phyloP scores from a whole-genome alignment of 2,888 invertebrate genomes.

The Acanthopleura granulata region DNA sequence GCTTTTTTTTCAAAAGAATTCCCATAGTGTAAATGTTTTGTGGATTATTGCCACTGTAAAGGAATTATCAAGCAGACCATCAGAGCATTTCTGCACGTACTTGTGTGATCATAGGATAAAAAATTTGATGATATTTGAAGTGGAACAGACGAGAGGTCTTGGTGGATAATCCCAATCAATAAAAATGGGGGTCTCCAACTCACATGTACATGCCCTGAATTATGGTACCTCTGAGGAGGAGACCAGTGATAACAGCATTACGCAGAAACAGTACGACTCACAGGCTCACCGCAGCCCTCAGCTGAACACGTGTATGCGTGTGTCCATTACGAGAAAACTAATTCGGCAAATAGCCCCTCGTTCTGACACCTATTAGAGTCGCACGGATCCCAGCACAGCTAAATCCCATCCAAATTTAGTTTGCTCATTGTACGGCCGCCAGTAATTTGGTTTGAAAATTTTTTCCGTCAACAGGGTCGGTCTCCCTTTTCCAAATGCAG shows the following conservation, averaged over 20 bases:
- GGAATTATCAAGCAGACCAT: neutral
- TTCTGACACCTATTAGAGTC: slow-evolving; percentile 1
- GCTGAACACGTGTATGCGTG: neutral
- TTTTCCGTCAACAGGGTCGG: neutral
- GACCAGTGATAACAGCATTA: neutral
- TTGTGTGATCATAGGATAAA: neutral
- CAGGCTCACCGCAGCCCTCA: neutral
- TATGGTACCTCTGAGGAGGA: neutral
- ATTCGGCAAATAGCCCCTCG: neutral
- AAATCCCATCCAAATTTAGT: slow-evolving; percentile 10
- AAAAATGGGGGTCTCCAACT: neutral
- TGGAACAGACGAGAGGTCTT: slow-evolving; percentile 5
- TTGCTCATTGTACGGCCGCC: neutral
- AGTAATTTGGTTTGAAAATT: slow-evolving; percentile 7
- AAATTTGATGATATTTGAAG: slow-evolving; percentile 8
- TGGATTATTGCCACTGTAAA: neutral
- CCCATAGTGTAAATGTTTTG: neutral
- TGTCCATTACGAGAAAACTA: neutral
- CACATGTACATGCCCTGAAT: neutral
- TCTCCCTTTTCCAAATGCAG: neutral
- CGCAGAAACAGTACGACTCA: neutral
- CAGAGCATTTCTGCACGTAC: neutral
- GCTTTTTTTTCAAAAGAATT: neutral
- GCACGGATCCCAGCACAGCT: neutral
- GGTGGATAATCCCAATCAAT: slow-evolving; percentile 8